A percentile compares a stretch with the other conserved stretches of the same genome.
Evolutionary conservation across 2,888 invertebrate species (phyloP).

Genomic region (Chrysopilus asiliformis): DNA sequence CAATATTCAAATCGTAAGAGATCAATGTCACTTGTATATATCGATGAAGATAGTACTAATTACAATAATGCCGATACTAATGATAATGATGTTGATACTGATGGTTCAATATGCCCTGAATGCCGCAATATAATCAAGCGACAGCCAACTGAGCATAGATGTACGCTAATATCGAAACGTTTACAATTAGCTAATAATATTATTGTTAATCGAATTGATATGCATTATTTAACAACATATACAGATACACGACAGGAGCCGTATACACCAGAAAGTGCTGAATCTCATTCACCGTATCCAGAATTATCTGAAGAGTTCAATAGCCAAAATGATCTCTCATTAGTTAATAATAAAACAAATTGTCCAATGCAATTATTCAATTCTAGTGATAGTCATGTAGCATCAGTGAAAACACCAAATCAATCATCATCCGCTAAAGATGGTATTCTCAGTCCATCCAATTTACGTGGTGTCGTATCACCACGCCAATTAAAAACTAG

Average conservation of each 20-base stretch:
- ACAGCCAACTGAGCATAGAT: conserved; percentile 25
- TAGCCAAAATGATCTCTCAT: no score
- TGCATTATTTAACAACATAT: conserved; percentile 31
- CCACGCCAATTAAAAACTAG: conserved; percentile 49
- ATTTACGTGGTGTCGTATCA: conserved; percentile 39
- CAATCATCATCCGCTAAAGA: conserved; percentile 9
- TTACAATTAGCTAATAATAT: conserved; percentile 31
- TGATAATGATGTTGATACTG: conserved; percentile 6
- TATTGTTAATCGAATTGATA: conserved; percentile 43
- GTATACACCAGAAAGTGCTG: conserved; percentile 71
- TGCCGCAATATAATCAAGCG: conserved; percentile 29
- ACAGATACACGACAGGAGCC: conserved; percentile 44
- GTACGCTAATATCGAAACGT: conserved; percentile 28
- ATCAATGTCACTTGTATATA: no score
- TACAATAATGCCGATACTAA: conserved; percentile 4
- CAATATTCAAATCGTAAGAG: conserved; percentile 9
- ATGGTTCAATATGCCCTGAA: conserved; percentile 24
- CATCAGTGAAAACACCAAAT: no score
- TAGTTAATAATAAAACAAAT: no score
- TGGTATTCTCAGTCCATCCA: conserved; percentile 5
- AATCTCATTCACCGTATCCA: conserved; percentile 56
- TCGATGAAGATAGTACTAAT: not conserved
- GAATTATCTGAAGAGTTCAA: no score
- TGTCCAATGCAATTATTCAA: no score
- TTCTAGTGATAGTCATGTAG: no score